Base-by-base conservation (phyloP, 2,888 invertebrate genomes). In the Galerucella nymphaeae region DNA sequence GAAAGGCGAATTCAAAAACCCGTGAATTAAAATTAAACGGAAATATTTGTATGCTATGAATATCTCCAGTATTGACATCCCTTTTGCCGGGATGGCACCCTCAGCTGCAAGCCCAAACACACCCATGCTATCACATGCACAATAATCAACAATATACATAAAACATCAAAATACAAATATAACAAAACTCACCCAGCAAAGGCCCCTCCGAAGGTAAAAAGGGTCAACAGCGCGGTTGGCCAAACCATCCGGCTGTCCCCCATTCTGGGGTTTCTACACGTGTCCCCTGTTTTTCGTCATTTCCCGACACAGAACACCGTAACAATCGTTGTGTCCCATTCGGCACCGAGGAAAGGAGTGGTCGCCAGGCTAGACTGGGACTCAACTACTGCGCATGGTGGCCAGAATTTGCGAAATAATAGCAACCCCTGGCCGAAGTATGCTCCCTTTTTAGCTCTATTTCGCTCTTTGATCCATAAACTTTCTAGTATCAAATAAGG, bases 161-260 rank as follows among this genome's bases (percentile, higher is more conserved):
- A 20, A 42, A 55, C 8, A 10, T 42, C 8, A 10, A 48, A 58
- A 18, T 14, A 58, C 9, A 23, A 9, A 41, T n/a, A 45, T 45
- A 1, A 18, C 38, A n/a, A 57, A 80, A 88, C 87, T 87, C 86
- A 88, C 88, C 87, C 88, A 84, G 88, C 87, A 81, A 84, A 86
- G 82, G 86, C 86, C 84, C 83, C 84, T 75, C 82, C 82, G 71
- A 85, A 81, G 86, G 89, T 89, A 85, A 75, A 20, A 18, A 91
- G 88, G 87, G 89, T 89, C 87, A 90, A 88, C 86, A 82, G 81
- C 81, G 76, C 80, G 81, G 81, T 88, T 85, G 86, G 86, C 88
- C 81, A 90, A 87, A 88, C 89, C 84, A 85, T 83, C 84, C 89
- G 88, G 89, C 90, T 84, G 84, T 83, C 84, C 85, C 85, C 85